Percentiles rank a stretch among this genome's conserved stretches.
Conservation (phyloP, 2,113 vertebrate genomes). For the Gavialis gangeticus region DNA sequence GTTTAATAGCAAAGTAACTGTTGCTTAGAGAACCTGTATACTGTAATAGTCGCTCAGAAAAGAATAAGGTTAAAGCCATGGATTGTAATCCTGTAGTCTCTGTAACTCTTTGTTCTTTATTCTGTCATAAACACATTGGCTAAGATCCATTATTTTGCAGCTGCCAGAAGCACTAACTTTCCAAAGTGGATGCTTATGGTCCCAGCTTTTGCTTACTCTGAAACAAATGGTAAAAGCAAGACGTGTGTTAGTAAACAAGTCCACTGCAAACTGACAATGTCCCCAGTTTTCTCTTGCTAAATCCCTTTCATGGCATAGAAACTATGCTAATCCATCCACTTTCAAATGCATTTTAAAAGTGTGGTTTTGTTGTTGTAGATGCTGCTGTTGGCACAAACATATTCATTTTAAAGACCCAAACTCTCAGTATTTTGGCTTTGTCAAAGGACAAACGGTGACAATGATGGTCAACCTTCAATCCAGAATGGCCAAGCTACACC, state of each 20-base stretch:
- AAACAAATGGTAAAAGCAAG: slow-evolving; percentile 39
- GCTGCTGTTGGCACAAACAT: neutral
- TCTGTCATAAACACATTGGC: slow-evolving; percentile 37
- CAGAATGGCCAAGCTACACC: too few relatives aligned
- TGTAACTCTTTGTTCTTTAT: slow-evolving; percentile 17
- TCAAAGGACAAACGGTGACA: neutral
- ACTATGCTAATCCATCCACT: neutral
- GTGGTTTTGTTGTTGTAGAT: neutral
- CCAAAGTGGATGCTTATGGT: slow-evolving; percentile 7
- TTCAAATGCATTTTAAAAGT: neutral
- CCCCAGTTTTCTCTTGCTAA: neutral
- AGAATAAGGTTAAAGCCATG: neutral
- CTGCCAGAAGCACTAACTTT: slow-evolving; percentile 60
- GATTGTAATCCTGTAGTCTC: neutral
- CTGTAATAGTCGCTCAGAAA: neutral
- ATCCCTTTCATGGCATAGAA: neutral
- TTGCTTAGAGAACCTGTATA: neutral
- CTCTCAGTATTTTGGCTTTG: neutral
- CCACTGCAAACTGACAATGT: slow-evolving; percentile 14
- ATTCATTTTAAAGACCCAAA: neutral
- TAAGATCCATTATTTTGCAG: slow-evolving; percentile 42
- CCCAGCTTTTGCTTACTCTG: slow-evolving; percentile 43
- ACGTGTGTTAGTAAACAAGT: slow-evolving; percentile 52
- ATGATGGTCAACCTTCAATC: neutral
- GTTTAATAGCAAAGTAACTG: neutral